Evolutionary conservation across 2,888 invertebrate genomes (phyloP).

Genomic region (Cryptocephalus primarius): DNA sequence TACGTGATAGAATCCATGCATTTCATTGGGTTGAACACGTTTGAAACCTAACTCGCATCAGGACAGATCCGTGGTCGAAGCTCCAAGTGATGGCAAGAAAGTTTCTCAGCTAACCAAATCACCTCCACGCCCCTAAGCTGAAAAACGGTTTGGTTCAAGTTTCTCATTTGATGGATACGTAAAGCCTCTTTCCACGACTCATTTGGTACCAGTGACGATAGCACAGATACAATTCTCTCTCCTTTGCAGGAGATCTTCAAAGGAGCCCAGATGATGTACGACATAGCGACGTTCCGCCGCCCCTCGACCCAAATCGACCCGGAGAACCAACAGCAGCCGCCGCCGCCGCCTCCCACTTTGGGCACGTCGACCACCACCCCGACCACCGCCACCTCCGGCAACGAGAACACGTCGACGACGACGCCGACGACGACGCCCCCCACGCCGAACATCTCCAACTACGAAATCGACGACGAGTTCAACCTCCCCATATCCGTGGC

Average conservation of each 20-base stretch:
- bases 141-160: too few relatives aligned
- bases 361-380: not conserved
- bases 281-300: slow-evolving; percentile 62
- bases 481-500: slow-evolving; percentile 89
- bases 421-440: slow-evolving; percentile 44
- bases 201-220: too few relatives aligned
- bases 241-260: slow-evolving; percentile 66
- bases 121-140: too few relatives aligned
- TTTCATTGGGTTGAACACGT: too few relatives aligned
- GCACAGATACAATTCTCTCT: too few relatives aligned
- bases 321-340: slow-evolving; percentile 6
- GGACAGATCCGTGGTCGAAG: too few relatives aligned
- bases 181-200: too few relatives aligned
- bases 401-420: slow-evolving; percentile 27
- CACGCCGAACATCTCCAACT: slow-evolving; percentile 68
- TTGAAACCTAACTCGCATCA: too few relatives aligned
- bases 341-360: not conserved
- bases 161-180: too few relatives aligned
- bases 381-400: not conserved
- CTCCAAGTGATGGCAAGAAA: too few relatives aligned
- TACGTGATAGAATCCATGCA: too few relatives aligned
- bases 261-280: slow-evolving; percentile 71
- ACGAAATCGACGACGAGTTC: slow-evolving; percentile 84
- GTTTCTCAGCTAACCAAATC: too few relatives aligned
- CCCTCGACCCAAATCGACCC: slow-evolving; percentile 42